These are phyloP conservation scores for Zaprionus capensis DNA, from an alignment of 1,140 invertebrate genomes.

Conservation along the genomic window DNA sequence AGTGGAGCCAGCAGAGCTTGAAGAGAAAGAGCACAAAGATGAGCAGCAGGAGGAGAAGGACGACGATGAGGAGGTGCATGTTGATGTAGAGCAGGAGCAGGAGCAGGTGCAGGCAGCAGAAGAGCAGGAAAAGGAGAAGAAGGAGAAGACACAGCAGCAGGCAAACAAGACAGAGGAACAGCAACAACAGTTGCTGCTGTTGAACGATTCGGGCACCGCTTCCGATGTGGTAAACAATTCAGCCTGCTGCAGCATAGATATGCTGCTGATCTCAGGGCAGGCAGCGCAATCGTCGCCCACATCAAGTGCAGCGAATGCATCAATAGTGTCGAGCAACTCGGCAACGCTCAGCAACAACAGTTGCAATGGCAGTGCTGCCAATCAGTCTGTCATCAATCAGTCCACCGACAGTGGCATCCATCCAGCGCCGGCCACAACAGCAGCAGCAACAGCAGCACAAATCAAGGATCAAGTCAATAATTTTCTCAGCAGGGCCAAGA, in stretches of 20 bases:
- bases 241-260: slow-evolving; percentile 60
- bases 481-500: slow-evolving; percentile 64
- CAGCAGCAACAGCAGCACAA: neutral
- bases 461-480: slow-evolving; percentile 67
- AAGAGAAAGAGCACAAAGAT: neutral
- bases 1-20: neutral
- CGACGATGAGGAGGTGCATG: neutral
- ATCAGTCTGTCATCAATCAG: slow-evolving; percentile 61
- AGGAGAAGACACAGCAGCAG: neutral
- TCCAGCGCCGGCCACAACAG: slow-evolving; percentile 17
- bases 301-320: slow-evolving; percentile 56
- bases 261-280: slow-evolving; percentile 69
- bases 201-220: slow-evolving; percentile 71
- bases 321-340: slow-evolving; percentile 49
- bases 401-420: slow-evolving; percentile 75
- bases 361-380: slow-evolving; percentile 13
- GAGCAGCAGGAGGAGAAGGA: slow-evolving; percentile 15
- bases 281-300: slow-evolving; percentile 71
- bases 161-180: slow-evolving; percentile 19
- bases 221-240: slow-evolving; percentile 66
- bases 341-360: slow-evolving; percentile 36
- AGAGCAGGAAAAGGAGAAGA: neutral
- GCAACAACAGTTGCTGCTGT: slow-evolving; percentile 35
- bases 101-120: slow-evolving; percentile 25
- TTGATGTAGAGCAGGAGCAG: slow-evolving; percentile 43